phyloP scores from a whole-genome alignment of 2,113 vertebrate genomes.

The Tyrannus savana region DNA sequence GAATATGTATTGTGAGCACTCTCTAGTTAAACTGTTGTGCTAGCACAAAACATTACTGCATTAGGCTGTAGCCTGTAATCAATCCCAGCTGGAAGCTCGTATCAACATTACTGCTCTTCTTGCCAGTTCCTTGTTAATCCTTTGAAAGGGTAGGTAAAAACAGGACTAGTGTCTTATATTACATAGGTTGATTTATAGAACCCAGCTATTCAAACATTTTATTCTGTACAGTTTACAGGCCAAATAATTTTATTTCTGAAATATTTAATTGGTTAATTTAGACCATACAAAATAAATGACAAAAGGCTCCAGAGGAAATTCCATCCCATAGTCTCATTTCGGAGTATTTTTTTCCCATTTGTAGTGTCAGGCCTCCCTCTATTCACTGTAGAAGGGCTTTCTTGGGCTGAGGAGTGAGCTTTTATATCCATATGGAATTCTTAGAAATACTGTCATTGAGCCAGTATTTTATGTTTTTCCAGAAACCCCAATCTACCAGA shows the following conservation, averaged over 20 bases:
- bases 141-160: slow-evolving; percentile 65
- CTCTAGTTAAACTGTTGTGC: slow-evolving; percentile 44
- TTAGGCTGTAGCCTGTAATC: slow-evolving; percentile 59
- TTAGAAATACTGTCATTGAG: neutral
- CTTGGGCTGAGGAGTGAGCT: neutral
- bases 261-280: slow-evolving; percentile 63
- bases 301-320: neutral
- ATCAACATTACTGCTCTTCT: slow-evolving; percentile 54
- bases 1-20: slow-evolving; percentile 17
- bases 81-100: slow-evolving; percentile 52
- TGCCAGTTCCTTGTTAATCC: slow-evolving; percentile 65
- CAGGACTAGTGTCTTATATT: slow-evolving; percentile 48
- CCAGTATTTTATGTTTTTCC: neutral
- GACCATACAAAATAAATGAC: slow-evolving; percentile 10
- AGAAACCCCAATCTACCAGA: neutral
- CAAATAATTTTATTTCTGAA: slow-evolving; percentile 63
- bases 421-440: slow-evolving; percentile 6
- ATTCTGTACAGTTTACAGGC: neutral
- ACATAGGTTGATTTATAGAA: slow-evolving; percentile 61
- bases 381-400: neutral
- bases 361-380: neutral
- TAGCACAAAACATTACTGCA: slow-evolving; percentile 31
- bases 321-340: slow-evolving; percentile 22
- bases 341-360: slow-evolving; percentile 37
- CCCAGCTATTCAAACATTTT: slow-evolving; percentile 64